Percentiles rank a stretch among this genome's conserved stretches.
Evolutionary conservation across 2,888 invertebrate genomes (phyloP).

Genomic region (Stomorhina lunata): DNA sequence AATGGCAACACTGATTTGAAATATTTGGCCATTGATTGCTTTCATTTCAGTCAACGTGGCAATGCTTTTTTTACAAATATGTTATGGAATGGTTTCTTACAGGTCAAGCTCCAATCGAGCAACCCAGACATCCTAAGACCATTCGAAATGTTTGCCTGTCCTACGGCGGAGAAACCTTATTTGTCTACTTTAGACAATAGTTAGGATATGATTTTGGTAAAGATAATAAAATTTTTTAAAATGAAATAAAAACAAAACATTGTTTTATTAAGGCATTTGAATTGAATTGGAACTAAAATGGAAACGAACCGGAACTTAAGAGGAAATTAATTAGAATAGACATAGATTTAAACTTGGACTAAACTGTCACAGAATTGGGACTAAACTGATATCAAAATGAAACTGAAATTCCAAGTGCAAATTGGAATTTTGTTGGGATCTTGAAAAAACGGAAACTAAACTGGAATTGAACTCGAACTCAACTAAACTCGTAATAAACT

Average conservation of each 20-base stretch:
- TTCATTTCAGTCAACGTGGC: constrained; percentile 83
- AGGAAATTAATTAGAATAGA: not conserved
- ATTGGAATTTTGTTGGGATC: too few species aligned
- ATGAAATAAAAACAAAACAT: too few species aligned
- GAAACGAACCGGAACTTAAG: not conserved
- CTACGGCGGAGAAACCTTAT: constrained; percentile 74
- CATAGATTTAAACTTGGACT: not conserved
- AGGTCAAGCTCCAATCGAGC: constrained; percentile 78
- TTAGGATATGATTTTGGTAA: not conserved
- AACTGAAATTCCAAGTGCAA: too few species aligned
- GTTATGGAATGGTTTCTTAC: constrained; percentile 82
- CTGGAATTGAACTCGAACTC: not conserved
- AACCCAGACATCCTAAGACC: constrained; percentile 25
- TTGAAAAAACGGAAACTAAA: too few species aligned
- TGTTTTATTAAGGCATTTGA: too few species aligned
- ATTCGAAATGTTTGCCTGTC: constrained; percentile 72
- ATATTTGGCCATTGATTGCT: constrained; percentile 82
- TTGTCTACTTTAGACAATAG: constrained; percentile 72
- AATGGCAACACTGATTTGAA: constrained; percentile 80
- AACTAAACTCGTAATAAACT: too few species aligned
- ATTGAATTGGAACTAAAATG: too few species aligned
- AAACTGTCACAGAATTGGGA: too few species aligned
- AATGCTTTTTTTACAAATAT: constrained; percentile 81
- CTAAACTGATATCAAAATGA: too few species aligned
- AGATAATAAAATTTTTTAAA: not conserved